phyloP scores from a whole-genome alignment of 2,113 vertebrate genomes.

The Tupaia tana region DNA sequence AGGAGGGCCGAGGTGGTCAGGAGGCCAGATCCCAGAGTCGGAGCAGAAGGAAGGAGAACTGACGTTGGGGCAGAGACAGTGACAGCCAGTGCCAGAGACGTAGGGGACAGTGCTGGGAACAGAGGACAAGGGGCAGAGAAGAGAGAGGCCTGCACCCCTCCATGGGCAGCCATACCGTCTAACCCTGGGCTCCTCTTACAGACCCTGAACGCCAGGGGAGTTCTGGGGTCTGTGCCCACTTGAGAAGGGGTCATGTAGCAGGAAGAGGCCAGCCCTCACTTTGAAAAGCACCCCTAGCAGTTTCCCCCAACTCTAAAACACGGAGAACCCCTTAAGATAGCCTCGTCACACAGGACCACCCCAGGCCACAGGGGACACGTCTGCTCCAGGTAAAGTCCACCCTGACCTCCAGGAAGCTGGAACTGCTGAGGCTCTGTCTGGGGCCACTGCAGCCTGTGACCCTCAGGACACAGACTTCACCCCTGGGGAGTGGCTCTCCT shows the following conservation, averaged over 20 bases:
- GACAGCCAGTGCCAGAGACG: too few relatives aligned
- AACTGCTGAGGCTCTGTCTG: rapidly evolving
- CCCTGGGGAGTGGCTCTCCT: background rate
- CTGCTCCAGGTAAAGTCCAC: background rate
- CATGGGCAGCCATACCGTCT: background rate
- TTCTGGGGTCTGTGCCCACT: too few relatives aligned
- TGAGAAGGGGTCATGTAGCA: background rate
- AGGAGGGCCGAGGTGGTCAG: too few relatives aligned
- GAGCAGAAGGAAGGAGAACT: too few relatives aligned
- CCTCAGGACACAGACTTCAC: background rate
- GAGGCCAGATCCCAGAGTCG: too few relatives aligned
- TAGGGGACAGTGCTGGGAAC: too few relatives aligned
- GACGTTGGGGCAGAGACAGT: too few relatives aligned
- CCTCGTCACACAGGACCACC: background rate
- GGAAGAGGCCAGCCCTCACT: background rate
- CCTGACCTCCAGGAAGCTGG: background rate
- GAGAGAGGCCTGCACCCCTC: background rate
- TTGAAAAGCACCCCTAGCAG: background rate
- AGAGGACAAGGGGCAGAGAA: too few relatives aligned
- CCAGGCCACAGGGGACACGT: too few relatives aligned
- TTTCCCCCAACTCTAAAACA: background rate
- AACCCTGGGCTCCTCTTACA: too few relatives aligned
- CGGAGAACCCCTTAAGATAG: too few relatives aligned
- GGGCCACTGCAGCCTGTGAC: background rate
- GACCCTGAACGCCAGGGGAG: too few relatives aligned